Conservation (phyloP, 2,113 vertebrate genomes). For the Alosa alosa region DNA sequence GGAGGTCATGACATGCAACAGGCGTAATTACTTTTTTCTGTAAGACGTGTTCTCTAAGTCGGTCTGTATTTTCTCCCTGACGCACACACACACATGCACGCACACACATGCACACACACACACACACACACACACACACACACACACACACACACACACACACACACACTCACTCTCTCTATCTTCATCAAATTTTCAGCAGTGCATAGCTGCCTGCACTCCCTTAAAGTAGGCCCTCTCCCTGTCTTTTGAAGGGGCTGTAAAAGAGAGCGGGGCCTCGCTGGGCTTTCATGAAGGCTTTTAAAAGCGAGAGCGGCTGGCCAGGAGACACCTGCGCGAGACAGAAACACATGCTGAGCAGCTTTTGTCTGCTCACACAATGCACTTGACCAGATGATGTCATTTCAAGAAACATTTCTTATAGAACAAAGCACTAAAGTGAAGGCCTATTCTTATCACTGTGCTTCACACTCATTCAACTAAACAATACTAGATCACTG, state of each 20-base stretch:
- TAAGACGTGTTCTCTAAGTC: not conserved
- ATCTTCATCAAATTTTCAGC: not conserved
- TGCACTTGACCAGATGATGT: not conserved
- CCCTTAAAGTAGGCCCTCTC: not conserved
- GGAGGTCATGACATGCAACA: not conserved
- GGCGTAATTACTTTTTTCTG: not conserved
- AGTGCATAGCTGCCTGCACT: not conserved
- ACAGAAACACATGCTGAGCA: not conserved
- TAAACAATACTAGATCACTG: not conserved
- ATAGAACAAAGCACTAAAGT: not conserved
- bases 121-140: not conserved
- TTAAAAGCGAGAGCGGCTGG: not conserved
- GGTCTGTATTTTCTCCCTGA: not conserved
- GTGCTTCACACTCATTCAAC: not conserved
- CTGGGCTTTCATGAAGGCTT: not conserved
- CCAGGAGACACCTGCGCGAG: not conserved
- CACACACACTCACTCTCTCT: not conserved
- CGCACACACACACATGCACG: not conserved
- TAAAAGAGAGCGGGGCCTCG: not conserved
- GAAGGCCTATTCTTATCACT: not conserved
- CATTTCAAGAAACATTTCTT: not conserved
- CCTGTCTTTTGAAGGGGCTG: not conserved
- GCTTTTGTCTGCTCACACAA: not conserved
- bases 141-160: not conserved
- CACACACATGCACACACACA: not conserved